Percentiles rank a stretch among this genome's conserved stretches.
Conservation (phyloP, 1,140 invertebrate species). For the Nephila pilipes region DNA sequence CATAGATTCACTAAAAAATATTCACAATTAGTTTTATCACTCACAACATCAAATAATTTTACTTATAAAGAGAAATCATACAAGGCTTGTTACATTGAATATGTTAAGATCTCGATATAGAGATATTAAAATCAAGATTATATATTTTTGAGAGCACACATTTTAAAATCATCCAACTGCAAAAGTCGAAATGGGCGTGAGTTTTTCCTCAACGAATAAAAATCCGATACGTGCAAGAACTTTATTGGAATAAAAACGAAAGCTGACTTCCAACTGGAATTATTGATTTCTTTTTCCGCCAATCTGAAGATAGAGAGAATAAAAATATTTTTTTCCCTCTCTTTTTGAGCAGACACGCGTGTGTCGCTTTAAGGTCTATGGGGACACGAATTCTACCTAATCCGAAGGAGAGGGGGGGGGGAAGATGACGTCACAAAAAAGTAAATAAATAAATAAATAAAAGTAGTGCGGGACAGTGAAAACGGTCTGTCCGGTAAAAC, state of each 20-base stretch:
- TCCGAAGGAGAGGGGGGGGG: neutral
- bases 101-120: too few relatives aligned
- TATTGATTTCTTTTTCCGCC: slow-evolving; percentile 66
- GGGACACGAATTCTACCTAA: slow-evolving; percentile 66
- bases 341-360: neutral
- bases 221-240: neutral
- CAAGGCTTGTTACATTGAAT: too few relatives aligned
- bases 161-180: neutral
- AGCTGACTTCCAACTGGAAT: slow-evolving; percentile 36
- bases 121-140: too few relatives aligned
- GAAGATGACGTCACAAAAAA: slow-evolving; percentile 66
- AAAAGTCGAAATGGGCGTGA: slow-evolving; percentile 31
- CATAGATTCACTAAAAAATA: too few relatives aligned
- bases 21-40: too few relatives aligned
- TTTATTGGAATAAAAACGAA: slow-evolving; percentile 55
- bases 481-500: slow-evolving; percentile 71
- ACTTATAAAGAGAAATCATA: too few relatives aligned
- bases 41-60: too few relatives aligned
- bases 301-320: slow-evolving; percentile 25
- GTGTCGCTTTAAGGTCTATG: slow-evolving; percentile 48
- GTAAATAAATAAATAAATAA: slow-evolving; percentile 56
- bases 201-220: neutral
- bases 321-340: slow-evolving; percentile 33
- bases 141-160: too few relatives aligned
- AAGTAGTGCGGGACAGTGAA: slow-evolving; percentile 3